Base-by-base conservation (phyloP, 2,888 invertebrate genomes). In the Erpobdella octoculata region DNA sequence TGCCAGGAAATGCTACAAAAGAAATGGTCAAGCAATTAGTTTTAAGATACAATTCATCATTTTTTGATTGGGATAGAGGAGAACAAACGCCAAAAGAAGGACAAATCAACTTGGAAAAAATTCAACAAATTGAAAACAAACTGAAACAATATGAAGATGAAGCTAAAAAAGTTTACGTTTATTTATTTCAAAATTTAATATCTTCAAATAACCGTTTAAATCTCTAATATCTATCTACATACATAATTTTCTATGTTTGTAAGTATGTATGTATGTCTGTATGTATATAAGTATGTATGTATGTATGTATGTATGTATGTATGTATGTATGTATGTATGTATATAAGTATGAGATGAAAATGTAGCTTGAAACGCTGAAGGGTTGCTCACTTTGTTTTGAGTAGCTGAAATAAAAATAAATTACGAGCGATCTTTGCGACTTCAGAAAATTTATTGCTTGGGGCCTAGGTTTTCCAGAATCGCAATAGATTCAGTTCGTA, bases 31-130 rank as follows among this genome's bases (percentile, higher is more conserved):
- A 68, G 18, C 65, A 28, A 25, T 74, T 76, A 65, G 61, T 77
- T n/a, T 41, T 48, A 0, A 72, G 77, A 18, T 75, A 75, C 73
- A 77, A 77, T 70, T 73, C 72, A 31, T 74, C 76, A 59, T 73
- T 74, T 28, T 41, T 74, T 25, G 74, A 74, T 36, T 77, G 76
- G 72, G 58, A 35, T 31, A 66, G 41, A 58, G 72, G 72, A 15
- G 37, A 37, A 12, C 36, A 33, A 36, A 37, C 25, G 15, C 28
- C 59, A 9, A 36, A 38, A 46, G 58, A 69, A 28, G 58, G 36
- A 35, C 38, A 18, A 2, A 70, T 70, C 70, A 58, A 59, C 25
- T 70, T 9, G 21, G 25, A 35, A 25, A 36, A 53, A 35, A 21
- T 70, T 18, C 36, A 58, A n/a, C 46, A 53, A 15, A 36, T 36